Base-by-base conservation (phyloP, 2,888 invertebrate genomes). In the Sisyra nigra region DNA sequence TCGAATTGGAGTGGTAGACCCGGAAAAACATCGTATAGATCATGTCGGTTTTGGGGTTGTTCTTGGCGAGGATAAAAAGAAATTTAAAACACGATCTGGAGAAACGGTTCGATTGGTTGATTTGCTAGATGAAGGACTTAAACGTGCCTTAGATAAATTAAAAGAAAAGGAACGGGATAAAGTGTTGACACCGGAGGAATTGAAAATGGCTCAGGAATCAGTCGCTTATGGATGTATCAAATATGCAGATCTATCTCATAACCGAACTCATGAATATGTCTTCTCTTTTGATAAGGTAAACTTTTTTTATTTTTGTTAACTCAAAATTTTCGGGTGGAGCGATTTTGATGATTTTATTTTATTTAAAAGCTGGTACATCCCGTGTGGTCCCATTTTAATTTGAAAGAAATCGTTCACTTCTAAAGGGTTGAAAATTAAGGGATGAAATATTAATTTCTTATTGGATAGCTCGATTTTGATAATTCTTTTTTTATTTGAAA, bases 171-270 rank as follows among this genome's bases (percentile, higher is more conserved):
- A 76, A 42, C 70, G 94, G 35, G 81, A 94, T 51, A 77, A 86
- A 60, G 80, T 84, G 41, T 66, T 97, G 39, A 80, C 78, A 0
- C 62, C 73, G 1, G 80, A 84, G 49, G 94, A 97, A 61, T 61
- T 97, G 29, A 74, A 74, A 53, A 63, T 67, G 39, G 93, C 93
- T 0, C 85, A 89, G 61, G 81, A 89, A 65, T 81, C 94, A 0
- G 77, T 98, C 1, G 97, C 97, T 0, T 97, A 93, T 61, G 94
- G 97, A 3, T 99, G 98, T 58, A 93, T 99, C 45, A 98, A 96
- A 61, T 98, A 99, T 62, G 85, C 97, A 3, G 98, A 98, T 68
- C 71, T 98, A 39, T 86, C 84, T 10, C 93, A 96, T 56, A 93
- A 93, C 60, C 74, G 94, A 47, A 77, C 76, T 44, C 85, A 87